phyloP scores from a whole-genome alignment of 2,888 invertebrate genomes.

The Dicyrtomina minuta region DNA sequence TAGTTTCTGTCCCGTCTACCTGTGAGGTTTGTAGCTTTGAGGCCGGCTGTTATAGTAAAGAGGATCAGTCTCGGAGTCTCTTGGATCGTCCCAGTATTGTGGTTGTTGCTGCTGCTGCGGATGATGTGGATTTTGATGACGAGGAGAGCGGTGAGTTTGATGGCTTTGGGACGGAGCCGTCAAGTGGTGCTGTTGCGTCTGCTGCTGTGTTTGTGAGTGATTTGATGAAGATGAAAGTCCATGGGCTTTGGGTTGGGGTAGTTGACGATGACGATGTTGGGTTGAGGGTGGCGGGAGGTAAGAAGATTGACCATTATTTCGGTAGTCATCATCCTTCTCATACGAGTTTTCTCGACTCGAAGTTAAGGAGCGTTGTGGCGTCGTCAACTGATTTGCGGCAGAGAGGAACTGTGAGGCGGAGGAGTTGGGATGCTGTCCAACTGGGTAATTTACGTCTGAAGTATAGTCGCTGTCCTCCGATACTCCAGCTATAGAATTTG shows the following conservation, averaged over 20 bases:
- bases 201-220: constrained; percentile 24
- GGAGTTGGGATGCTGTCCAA: constrained; percentile 84
- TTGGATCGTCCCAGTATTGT: constrained; percentile 58
- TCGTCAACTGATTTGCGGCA: constrained; percentile 75
- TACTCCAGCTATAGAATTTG: constrained; percentile 71
- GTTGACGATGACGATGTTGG: constrained; percentile 43
- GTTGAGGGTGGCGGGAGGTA: constrained; percentile 38
- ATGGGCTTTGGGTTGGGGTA: constrained; percentile 40
- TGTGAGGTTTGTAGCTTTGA: constrained; percentile 52
- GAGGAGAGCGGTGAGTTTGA: constrained; percentile 26
- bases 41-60: constrained; percentile 88
- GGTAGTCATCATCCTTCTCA: constrained; percentile 70
- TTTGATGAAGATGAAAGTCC: constrained; percentile 34
- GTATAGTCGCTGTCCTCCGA: constrained; percentile 98
- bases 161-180: constrained; percentile 24
- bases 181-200: too few relatives aligned
- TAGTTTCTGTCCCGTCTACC: constrained; percentile 9
- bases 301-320: constrained; percentile 49
- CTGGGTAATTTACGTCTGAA: constrained; percentile 91
- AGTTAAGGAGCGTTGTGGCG: constrained; percentile 75
- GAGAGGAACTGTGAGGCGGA: constrained; percentile 84
- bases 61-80: constrained; percentile 66
- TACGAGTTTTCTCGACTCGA: constrained; percentile 80
- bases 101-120: constrained; percentile 54
- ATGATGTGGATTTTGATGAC: constrained; percentile 28